Conservation (phyloP, 2,797 vertebrate species). For the Malurus splendens region DNA sequence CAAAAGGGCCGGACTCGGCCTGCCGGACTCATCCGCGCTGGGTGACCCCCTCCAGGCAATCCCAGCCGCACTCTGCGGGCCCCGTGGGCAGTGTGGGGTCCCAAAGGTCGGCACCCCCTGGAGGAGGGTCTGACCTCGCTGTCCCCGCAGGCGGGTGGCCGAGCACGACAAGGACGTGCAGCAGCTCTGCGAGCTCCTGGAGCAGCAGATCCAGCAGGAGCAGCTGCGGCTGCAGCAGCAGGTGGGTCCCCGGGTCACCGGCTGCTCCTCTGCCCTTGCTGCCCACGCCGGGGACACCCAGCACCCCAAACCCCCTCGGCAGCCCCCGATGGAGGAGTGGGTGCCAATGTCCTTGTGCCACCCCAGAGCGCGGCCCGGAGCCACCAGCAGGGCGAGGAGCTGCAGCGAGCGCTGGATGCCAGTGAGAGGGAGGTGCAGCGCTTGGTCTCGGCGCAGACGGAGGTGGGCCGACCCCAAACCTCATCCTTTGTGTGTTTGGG, state of each 20-base stretch:
- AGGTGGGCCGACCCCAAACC: conserved; percentile 58
- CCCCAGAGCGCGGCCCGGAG: conserved; percentile 52
- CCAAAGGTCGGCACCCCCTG: not conserved
- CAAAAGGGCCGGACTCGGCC: not conserved
- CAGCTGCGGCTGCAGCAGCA: conserved; percentile 56
- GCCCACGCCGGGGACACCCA: not conserved
- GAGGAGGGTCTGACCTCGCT: not conserved
- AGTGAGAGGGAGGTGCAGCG: conserved; percentile 65
- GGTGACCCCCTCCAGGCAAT: fast-evolving
- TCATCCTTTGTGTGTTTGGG: fast-evolving
- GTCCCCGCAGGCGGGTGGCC: conserved; percentile 42
- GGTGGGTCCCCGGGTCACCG: conserved; percentile 19
- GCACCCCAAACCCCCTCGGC: not conserved
- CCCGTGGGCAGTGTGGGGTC: not conserved
- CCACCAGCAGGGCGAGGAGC: conserved; percentile 36
- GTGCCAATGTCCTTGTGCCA: not conserved
- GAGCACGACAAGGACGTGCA: conserved; percentile 68
- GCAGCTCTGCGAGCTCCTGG: conserved; percentile 68
- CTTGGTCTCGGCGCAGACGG: conserved; percentile 43
- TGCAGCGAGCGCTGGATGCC: conserved; percentile 58
- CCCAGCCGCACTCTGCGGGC: not conserved
- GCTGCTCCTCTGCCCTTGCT: not conserved
- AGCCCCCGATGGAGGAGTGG: fast-evolving
- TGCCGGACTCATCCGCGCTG: not conserved
- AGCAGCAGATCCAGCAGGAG: conserved; percentile 69